Conservation (phyloP, 2,113 vertebrate species). For the Neolamprologus caudopunctatus region DNA sequence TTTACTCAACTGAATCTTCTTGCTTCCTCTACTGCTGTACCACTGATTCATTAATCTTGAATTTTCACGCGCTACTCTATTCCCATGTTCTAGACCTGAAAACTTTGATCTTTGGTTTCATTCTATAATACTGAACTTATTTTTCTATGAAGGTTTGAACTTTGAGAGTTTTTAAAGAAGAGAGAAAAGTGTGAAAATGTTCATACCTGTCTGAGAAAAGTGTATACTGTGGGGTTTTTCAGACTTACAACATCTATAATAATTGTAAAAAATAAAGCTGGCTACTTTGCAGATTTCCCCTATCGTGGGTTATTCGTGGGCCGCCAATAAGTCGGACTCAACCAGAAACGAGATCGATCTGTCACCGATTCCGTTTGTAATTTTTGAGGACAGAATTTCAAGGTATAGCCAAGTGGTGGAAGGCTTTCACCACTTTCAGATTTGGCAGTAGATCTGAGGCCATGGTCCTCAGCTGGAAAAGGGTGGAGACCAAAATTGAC, state of each 20-base stretch:
- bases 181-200: background rate
- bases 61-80: fast-evolving
- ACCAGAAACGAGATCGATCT: background rate
- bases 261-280: background rate
- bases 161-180: background rate
- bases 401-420: background rate
- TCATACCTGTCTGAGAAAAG: background rate
- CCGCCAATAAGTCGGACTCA: background rate
- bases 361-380: background rate
- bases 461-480: background rate
- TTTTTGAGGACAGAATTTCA: background rate
- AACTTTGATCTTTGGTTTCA: background rate
- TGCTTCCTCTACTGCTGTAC: background rate
- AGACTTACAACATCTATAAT: background rate
- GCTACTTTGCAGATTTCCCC: fast-evolving
- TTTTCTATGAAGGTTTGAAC: background rate
- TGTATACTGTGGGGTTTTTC: background rate
- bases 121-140: background rate
- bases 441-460: background rate
- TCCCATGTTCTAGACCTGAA: background rate
- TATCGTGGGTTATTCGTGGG: background rate
- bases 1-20: background rate
- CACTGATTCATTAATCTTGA: background rate
- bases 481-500: background rate
- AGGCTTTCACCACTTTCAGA: background rate